Percentiles rank a stretch among this genome's conserved stretches.
Conservation (phyloP, 1,140 invertebrate species). For the Maniola jurtina region DNA sequence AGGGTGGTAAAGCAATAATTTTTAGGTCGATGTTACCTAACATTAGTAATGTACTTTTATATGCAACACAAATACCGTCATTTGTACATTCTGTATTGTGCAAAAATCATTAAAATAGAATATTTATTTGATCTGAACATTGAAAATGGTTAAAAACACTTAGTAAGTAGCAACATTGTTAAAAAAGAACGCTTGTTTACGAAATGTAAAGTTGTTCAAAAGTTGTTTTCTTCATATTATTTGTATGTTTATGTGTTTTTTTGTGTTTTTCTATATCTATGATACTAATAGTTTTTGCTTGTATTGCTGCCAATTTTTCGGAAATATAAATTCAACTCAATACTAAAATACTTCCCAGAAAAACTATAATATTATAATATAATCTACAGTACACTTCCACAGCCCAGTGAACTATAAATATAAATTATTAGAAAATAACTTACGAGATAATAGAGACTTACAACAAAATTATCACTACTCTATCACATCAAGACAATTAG, state of each 20-base stretch:
- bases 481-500: constrained; percentile 46
- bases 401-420: not conserved
- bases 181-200: too few relatives aligned
- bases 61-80: not conserved
- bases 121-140: not conserved
- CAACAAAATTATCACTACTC: constrained; percentile 41
- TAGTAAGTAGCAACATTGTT: too few relatives aligned
- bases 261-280: not conserved
- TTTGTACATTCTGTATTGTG: not conserved
- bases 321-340: too few relatives aligned
- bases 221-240: not conserved
- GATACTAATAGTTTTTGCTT: too few relatives aligned
- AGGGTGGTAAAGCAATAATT: too few relatives aligned
- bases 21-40: too few relatives aligned
- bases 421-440: constrained; percentile 1
- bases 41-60: not conserved
- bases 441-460: constrained; percentile 17
- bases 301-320: too few relatives aligned
- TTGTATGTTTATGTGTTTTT: not conserved
- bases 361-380: too few relatives aligned
- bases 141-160: too few relatives aligned
- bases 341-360: too few relatives aligned
- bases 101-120: not conserved
- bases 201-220: not conserved
- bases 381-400: not conserved